Percentiles rank a stretch among this genome's conserved stretches.
Conservation (phyloP, 2,113 vertebrate genomes). For the Talpa occidentalis region DNA sequence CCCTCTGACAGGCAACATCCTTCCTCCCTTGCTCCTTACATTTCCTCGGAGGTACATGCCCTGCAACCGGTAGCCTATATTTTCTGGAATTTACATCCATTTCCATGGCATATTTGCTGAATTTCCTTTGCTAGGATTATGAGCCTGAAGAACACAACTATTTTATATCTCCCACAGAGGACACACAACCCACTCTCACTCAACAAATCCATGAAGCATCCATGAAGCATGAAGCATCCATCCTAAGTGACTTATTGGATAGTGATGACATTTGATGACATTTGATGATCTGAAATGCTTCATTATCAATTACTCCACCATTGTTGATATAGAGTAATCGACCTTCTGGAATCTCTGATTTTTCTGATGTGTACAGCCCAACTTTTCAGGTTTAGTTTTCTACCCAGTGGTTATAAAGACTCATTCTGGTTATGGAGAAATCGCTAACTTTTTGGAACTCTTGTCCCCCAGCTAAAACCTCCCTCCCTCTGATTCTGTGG, state of each 20-base stretch:
- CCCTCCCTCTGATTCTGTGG: not conserved
- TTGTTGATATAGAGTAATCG: not conserved
- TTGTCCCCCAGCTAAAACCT: not conserved
- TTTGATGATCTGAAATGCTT: not conserved
- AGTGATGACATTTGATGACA: not conserved
- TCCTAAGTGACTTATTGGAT: not conserved
- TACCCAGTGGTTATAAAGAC: not conserved
- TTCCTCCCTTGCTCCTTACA: not conserved
- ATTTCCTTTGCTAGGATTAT: conserved; percentile 12
- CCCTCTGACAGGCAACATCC: not conserved
- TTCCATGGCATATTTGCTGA: not conserved
- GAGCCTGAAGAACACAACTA: not conserved
- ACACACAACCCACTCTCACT: not conserved
- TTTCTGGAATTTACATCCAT: not conserved
- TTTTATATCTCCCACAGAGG: not conserved
- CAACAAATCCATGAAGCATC: no score
- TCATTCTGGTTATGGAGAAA: not conserved
- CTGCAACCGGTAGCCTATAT: not conserved
- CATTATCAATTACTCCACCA: not conserved
- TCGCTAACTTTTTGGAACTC: not conserved
- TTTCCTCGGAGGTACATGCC: not conserved
- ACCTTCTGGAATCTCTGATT: not conserved
- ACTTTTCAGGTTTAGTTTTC: not conserved
- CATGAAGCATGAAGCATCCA: not conserved
- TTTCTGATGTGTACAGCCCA: not conserved